Base-by-base conservation (phyloP, 2,888 invertebrate genomes). In the Drosophila mayaguana region DNA sequence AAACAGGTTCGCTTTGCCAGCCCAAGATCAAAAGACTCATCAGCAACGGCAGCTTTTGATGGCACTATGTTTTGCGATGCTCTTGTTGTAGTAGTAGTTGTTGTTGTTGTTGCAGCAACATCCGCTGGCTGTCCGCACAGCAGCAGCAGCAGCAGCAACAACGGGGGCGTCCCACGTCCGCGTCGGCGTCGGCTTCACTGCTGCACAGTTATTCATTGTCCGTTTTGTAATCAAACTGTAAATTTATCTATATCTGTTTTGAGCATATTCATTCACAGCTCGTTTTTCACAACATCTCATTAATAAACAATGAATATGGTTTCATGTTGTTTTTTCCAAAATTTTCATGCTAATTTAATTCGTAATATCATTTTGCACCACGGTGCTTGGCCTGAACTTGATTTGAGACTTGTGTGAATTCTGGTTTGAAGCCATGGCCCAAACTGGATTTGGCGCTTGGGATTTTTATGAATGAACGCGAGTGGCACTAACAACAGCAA, bases 401-500 rank as follows among this genome's bases (percentile, higher is more conserved):
- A 80, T 80, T 73, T 50, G 69, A 74, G 62, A 65, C 66, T 67
- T 78, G 80, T 84, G 81, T 88, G 89, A 87, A 84, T 83, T 84
- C 83, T 84, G 79, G 89, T 87, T 84, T 87, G 63, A 76, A 75
- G 67, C 62, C 79, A 64, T 72, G 87, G 73, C 87, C 74, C 69
- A 83, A 89, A 89, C 88, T 90, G 90, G 89, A 89, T 89, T 89
- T 88, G 72, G 84, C 75, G 82, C 88, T 85, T 82, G 85, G 74
- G 90, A 90, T 87, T 89, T 88, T 89, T 89, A 90, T 89, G 88
- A 89, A 89, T 89, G 88, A 90, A 89, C 75, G 72, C 73, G 79
- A 87, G 69, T 76, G 77, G 69, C 72, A 81, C 59, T 64, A 73
- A 63, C 79, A 75, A 51, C 62, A 70, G 42, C 65, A 60, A 50